Conservation (phyloP, 2,888 invertebrate species). For the Cynaeus angustus region DNA sequence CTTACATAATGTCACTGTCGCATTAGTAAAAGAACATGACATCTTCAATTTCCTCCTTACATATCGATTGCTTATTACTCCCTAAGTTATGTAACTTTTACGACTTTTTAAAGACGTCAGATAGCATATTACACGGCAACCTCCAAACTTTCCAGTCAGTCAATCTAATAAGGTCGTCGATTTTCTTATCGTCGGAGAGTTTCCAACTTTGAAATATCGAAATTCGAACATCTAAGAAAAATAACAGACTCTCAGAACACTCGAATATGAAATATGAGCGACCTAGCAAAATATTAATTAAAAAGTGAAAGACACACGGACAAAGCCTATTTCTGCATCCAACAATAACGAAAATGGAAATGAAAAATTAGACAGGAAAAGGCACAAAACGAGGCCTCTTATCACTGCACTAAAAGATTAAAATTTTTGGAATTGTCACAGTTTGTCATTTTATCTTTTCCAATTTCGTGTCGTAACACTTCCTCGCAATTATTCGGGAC, state of each 20-base stretch:
- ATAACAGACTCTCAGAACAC: background rate
- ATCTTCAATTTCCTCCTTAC: slow-evolving; percentile 28
- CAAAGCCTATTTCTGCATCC: background rate
- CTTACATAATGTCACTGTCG: slow-evolving; percentile 2
- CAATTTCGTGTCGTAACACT: slow-evolving; percentile 39
- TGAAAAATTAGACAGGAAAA: slow-evolving; percentile 9
- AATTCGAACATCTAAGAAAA: slow-evolving; percentile 19
- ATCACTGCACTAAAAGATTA: slow-evolving; percentile 17
- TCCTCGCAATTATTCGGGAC: slow-evolving; percentile 31
- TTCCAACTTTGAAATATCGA: slow-evolving; percentile 30
- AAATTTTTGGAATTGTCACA: slow-evolving; percentile 27
- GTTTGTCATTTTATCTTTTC: slow-evolving; percentile 39
- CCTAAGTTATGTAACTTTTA: slow-evolving; percentile 22
- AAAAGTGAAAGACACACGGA: background rate
- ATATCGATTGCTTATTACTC: slow-evolving; percentile 27
- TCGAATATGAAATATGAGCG: slow-evolving; percentile 8
- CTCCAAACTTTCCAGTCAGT: slow-evolving; percentile 29
- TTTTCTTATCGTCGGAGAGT: slow-evolving; percentile 19
- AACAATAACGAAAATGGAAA: slow-evolving; percentile 5
- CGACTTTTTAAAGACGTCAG: slow-evolving; percentile 23
- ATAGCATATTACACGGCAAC: slow-evolving; percentile 21
- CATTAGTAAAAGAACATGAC: slow-evolving; percentile 13
- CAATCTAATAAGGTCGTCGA: slow-evolving; percentile 29
- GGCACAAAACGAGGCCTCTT: slow-evolving; percentile 8
- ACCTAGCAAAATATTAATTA: slow-evolving; percentile 6